Base-by-base conservation (phyloP, 2,113 vertebrate species). In the Eretmodus cyanostictus region DNA sequence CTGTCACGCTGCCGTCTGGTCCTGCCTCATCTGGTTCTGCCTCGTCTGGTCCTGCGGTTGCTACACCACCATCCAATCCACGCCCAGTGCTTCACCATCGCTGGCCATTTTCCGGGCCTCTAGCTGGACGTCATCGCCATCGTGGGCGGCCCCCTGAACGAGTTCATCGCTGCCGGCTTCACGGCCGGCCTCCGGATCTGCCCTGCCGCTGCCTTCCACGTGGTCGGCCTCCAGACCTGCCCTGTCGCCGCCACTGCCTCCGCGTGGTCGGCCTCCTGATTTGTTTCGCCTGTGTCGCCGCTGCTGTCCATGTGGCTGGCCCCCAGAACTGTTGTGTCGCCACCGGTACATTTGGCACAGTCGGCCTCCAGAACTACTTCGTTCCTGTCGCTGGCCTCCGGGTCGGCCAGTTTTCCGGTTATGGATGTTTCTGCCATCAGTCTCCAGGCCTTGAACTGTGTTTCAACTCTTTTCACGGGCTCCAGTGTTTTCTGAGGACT, bases 71-170 rank as follows among this genome's bases (percentile, higher is more conserved):
- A 4, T 22, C n/a, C 53, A 54, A 54, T 54, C 53, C 53, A 54
- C 0, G n/a, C 1, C 53, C 53, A 54, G 22, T 22, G 22, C 22
- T 22, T 22, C 22, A 22, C 22, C 22, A 22, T 54, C 3, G 1
- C 53, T 2, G 53, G 10, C 53, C n/a, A 24, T n/a, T 54, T 0
- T 54, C n/a, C 2, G 3, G n/a, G 9, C 5, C 10, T 54, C 53
- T 54, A 54, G 53, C 53, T 24, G 53, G n/a, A 54, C 2, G 0
- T 24, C n/a, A 54, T 54, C 1, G 0, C 10, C 10, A 0, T 24
- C 10, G 1, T 7, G 53, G 53, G n/a, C 1, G 0, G 53, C 53
- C 53, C 6, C 5, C n/a, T 54, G n/a, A 54, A 54, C 0, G 11
- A 24, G 53, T 55, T 55, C 11, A 12, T 54, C 53, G 2, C 22